These are phyloP conservation scores for Ciconia maguari DNA, from an alignment of 2,113 vertebrate species.

Conservation along the genomic window DNA sequence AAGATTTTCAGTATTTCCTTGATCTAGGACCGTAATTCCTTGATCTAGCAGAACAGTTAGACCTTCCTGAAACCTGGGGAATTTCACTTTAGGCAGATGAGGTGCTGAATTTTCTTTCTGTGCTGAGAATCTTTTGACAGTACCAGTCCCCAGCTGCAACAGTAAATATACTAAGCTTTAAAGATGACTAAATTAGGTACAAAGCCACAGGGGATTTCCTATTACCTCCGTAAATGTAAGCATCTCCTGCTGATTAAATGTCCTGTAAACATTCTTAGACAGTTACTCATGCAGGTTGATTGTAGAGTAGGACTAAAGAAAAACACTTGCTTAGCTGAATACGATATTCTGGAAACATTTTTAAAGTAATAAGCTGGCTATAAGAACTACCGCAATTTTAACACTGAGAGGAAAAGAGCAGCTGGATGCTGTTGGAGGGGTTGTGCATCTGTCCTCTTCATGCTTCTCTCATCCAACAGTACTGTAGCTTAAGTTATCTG, in stretches of 20 bases:
- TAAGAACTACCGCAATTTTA: background rate
- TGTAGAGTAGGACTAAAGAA: conserved; percentile 6
- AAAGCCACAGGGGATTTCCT: conserved; percentile 28
- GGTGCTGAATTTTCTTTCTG: background rate
- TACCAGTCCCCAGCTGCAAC: background rate
- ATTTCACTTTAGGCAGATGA: background rate
- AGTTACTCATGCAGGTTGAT: conserved; percentile 14
- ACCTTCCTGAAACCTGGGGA: background rate
- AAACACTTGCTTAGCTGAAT: background rate
- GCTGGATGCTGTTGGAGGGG: background rate
- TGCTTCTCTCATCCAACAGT: background rate
- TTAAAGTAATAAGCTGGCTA: background rate
- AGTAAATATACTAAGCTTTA: conserved; percentile 16
- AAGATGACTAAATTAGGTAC: background rate
- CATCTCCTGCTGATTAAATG: conserved; percentile 28
- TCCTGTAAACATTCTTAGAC: conserved; percentile 44
- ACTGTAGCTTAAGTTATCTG: background rate
- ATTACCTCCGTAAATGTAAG: conserved; percentile 26
- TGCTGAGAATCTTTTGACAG: background rate
- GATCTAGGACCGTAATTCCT: background rate
- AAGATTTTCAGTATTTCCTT: background rate
- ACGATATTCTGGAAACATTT: background rate
- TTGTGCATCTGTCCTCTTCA: background rate
- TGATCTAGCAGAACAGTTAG: background rate
- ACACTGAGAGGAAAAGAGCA: background rate